Conservation (phyloP, 1,140 invertebrate species). For the Drosophila insularis region DNA sequence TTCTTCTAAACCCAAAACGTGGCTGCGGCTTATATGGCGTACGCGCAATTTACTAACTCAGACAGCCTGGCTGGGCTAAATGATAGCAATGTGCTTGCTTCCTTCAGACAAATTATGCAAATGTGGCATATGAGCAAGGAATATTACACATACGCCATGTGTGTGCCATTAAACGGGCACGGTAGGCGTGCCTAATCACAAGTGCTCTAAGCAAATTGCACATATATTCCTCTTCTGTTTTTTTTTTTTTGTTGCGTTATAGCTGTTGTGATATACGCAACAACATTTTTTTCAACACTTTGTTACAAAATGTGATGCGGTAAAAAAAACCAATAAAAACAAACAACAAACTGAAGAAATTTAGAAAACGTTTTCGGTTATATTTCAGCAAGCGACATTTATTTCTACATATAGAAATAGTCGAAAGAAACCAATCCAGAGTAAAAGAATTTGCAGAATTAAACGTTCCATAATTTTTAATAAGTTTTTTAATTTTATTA, state of each 20-base stretch:
- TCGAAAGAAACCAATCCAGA: no score
- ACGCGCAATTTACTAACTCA: slow-evolving; percentile 78
- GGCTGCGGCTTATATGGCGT: slow-evolving; percentile 58
- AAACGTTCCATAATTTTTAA: no score
- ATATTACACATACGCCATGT: slow-evolving; percentile 76
- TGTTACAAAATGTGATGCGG: background rate
- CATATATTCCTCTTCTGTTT: slow-evolving; percentile 5
- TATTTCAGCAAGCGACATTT: background rate
- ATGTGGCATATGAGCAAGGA: slow-evolving; percentile 68
- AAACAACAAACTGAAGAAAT: background rate
- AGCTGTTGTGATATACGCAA: background rate
- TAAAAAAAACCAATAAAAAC: background rate
- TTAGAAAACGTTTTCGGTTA: background rate
- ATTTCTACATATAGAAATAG: background rate
- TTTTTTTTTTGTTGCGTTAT: slow-evolving; percentile 34
- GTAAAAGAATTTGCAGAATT: no score
- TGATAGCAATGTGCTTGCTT: slow-evolving; percentile 64
- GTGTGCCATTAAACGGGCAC: slow-evolving; percentile 68
- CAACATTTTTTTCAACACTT: slow-evolving; percentile 37
- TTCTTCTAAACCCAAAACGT: slow-evolving; percentile 25
- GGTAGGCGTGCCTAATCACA: slow-evolving; percentile 62
- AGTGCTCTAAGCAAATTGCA: slow-evolving; percentile 50
- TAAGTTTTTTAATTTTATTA: no score
- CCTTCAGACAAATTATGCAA: slow-evolving; percentile 70
- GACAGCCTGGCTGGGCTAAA: slow-evolving; percentile 64